Base-by-base conservation (phyloP, 2,888 invertebrate species). In the Rapana venosa region DNA sequence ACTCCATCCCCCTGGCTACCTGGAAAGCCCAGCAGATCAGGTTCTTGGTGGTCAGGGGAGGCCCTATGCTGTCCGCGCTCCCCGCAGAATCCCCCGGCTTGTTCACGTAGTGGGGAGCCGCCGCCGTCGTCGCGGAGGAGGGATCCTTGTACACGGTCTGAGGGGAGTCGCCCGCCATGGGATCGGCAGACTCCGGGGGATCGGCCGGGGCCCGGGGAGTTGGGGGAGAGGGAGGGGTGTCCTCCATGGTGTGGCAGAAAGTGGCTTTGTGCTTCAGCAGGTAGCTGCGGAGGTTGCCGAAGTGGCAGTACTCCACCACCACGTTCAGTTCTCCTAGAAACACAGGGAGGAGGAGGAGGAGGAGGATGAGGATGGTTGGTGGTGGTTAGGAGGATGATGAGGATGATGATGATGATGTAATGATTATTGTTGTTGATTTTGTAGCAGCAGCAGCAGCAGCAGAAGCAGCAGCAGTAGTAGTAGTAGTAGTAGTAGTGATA, bases 1-100 rank as follows among this genome's bases (percentile, higher is more conserved):
- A 99, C 93, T 99, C 98, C 99, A 99, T 99, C 87, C 99, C 99
- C 79, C 98, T 97, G 0, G 99, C 98, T 4, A 99, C 98, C 96
- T 99, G 99, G 96, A 98, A 99, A 0, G 98, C 97, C 98, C 98
- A 99, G 88, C 98, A 98, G 22, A 99, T 96, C 13, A 99, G 96
- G 96, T 98, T 98, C 87, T 98, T 97, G 0, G 98, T 98, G 30
- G 96, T 96, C 83, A 96, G 91, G 8, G 94, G 93, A 56, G 95
- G 94, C 6, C 94, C 94, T 66, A 94, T 88, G 58, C 93, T 84
- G 86, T 93, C 93, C 6, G 92, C 93, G 22, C 93, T 93, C 66
- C 93, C 93, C 36, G 93, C 93, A 4, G 94, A 91, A 20, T 90
- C 91, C 4, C 92, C 93, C 30, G 94, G 94, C 83, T 94, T 94